phyloP scores from a whole-genome alignment of 2,113 vertebrate species.

The Paradoxurus hermaphroditus region DNA sequence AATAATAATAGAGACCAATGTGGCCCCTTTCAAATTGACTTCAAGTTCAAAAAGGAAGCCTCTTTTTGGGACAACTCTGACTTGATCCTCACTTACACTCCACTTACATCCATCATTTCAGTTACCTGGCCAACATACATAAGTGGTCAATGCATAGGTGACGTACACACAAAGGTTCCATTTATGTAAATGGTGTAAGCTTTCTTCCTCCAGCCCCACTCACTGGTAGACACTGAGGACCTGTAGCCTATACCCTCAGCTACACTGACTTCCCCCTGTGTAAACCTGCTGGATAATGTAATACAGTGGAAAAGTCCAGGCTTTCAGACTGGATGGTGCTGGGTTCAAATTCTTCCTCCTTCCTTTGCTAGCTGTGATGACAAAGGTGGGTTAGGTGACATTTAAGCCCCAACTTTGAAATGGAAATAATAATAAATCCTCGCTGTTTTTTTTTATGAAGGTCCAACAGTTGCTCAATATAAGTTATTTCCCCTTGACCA shows the following conservation, averaged over 20 bases:
- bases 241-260: not conserved
- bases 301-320: not conserved
- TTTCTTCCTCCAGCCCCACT: not conserved
- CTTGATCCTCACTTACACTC: not conserved
- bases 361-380: not conserved
- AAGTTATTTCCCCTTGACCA: not conserved
- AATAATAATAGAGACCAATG: not conserved
- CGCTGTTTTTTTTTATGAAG: not conserved
- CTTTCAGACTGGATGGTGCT: not conserved
- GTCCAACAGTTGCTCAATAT: not conserved
- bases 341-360: not conserved
- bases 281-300: not conserved
- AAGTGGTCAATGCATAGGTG: fast-evolving
- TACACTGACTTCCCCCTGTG: not conserved
- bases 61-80: not conserved
- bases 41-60: not conserved
- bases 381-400: not conserved
- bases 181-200: no score
- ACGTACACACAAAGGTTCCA: not conserved
- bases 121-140: not conserved
- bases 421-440: not conserved
- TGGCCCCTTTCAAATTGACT: not conserved
- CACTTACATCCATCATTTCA: not conserved
- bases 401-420: not conserved
- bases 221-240: not conserved